These are phyloP conservation scores for Lindbergichthys nudifrons DNA, from an alignment of 2,797 vertebrate species.

Conservation along the genomic window DNA sequence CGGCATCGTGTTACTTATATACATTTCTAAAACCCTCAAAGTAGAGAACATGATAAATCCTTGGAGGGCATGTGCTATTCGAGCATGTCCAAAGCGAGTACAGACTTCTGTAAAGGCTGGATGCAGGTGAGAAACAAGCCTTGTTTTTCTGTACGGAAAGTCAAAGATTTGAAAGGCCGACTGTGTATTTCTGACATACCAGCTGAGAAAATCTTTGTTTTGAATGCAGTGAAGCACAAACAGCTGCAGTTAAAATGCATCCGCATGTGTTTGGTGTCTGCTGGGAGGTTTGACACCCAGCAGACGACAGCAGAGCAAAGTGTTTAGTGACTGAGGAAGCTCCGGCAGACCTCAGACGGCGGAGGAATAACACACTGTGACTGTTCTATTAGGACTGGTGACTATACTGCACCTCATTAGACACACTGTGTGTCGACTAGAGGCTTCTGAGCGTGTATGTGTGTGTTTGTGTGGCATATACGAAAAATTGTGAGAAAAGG, in stretches of 20 bases:
- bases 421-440: conserved; percentile 11
- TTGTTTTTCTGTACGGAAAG: background rate
- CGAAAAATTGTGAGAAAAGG: no score
- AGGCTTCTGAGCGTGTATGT: background rate
- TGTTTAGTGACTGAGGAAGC: conserved; percentile 58
- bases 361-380: conserved; percentile 63
- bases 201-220: conserved; percentile 59
- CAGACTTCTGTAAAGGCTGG: background rate
- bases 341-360: conserved; percentile 38
- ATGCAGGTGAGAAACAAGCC: background rate
- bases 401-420: conserved; percentile 74
- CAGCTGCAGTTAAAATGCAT: conserved; percentile 49
- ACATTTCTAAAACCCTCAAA: background rate
- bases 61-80: background rate
- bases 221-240: conserved; percentile 33
- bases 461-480: background rate
- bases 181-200: background rate
- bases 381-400: conserved; percentile 66
- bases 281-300: conserved; percentile 45
- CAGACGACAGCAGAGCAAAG: conserved; percentile 49
- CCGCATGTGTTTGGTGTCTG: conserved; percentile 27
- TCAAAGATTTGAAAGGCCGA: background rate
- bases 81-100: background rate
- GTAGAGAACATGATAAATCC: background rate
- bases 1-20: background rate